Base-by-base conservation (phyloP, 2,888 invertebrate genomes). In the Chaitophorus viminalis region DNA sequence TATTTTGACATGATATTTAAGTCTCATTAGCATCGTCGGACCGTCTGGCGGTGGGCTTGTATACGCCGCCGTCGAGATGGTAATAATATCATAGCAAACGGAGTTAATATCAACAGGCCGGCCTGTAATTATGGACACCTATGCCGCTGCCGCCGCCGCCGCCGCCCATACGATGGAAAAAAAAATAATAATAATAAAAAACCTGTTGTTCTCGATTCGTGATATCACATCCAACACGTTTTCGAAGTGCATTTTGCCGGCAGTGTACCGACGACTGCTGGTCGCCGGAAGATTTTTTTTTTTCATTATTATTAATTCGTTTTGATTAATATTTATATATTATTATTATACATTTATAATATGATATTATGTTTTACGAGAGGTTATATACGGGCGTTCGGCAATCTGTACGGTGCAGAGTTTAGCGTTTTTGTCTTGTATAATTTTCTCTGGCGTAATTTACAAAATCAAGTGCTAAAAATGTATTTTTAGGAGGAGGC, bases 1-100 rank as follows among this genome's bases (percentile, higher is more conserved):
- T 81, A 65, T 87, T 87, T 87, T 87, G 87, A 87, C 87, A 81
- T 75, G 87, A 87, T 87, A 87, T 87, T 87, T 87, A 87, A 87
- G 87, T 87, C 87, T 87, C 87, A 87, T 87, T 87, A 87, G 87
- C 87, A 81, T 81, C 39, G 84, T 25, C 70, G 39, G 54, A 9
- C 54, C 74, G 81, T 72, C 65, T 72, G 78, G 70, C 3, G 70
- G 70, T 54, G 68, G 77, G 46, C 31, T 31, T 14, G 36, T 31
- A 29, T 31, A 65, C 52, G 31, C 46, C 36, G 79, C 31, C 33
- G 70, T 54, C 83, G 65, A 39, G 82, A 74, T 31, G n/a, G 52
- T 82, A 72, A 70, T 82, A 72, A 70, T 83, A 83, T 60, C 70
- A 86, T 25, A 36, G 74, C 87, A 70, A 72, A 86, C 86, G 78